Conservation (phyloP, 2,797 vertebrate genomes). For the Cheirogaleus major region DNA sequence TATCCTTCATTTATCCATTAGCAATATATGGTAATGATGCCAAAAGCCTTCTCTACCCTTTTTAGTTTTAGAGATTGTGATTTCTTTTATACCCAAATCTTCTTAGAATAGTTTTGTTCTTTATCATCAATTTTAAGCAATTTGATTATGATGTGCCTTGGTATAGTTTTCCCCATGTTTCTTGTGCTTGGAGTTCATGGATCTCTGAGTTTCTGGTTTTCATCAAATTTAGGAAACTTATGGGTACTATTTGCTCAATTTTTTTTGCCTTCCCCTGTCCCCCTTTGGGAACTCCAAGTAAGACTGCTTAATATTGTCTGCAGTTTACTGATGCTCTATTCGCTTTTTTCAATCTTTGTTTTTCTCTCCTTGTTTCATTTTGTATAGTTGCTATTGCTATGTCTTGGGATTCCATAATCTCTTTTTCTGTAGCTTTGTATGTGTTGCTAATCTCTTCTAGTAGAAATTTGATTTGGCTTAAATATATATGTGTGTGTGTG, state of each 20-base stretch:
- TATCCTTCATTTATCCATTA: neutral
- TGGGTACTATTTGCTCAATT: neutral
- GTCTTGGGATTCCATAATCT: neutral
- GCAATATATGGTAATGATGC: neutral
- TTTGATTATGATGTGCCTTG: neutral
- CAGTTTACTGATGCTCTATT: neutral
- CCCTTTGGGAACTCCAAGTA: neutral
- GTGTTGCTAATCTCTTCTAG: neutral
- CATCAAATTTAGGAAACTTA: constrained; percentile 30
- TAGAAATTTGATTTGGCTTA: neutral
- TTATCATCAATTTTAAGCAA: neutral
- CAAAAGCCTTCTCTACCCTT: neutral
- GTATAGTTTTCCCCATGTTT: neutral
- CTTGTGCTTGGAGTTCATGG: neutral
- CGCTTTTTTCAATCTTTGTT: neutral
- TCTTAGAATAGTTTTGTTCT: constrained; percentile 11
- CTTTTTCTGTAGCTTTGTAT: neutral
- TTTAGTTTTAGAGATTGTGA: neutral
- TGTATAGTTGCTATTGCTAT: neutral
- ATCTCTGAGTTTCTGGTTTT: constrained; percentile 28
- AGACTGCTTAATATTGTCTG: neutral
- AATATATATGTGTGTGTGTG: too few relatives aligned
- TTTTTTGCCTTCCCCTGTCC: neutral
- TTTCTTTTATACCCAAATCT: neutral
- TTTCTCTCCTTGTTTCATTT: neutral